These are phyloP conservation scores for Neomonachus schauinslandi DNA, from an alignment of 2,113 vertebrate species.

Conservation along the genomic window DNA sequence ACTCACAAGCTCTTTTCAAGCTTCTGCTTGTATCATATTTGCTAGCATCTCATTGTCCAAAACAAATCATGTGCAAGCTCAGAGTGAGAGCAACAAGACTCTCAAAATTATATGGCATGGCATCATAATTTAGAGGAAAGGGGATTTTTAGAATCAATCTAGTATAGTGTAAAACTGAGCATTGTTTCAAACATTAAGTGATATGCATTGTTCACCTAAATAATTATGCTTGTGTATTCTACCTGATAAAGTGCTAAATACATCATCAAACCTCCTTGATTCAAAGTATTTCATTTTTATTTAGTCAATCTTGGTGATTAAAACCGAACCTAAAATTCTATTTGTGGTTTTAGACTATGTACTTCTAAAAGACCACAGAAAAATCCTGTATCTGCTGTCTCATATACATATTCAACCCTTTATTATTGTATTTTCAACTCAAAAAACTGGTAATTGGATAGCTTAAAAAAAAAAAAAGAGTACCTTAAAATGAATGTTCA, in stretches of 20 bases:
- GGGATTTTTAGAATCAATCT: background rate
- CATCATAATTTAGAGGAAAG: background rate
- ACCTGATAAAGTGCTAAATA: background rate
- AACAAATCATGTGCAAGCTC: background rate
- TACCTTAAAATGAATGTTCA: background rate
- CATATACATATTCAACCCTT: background rate
- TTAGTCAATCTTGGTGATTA: background rate
- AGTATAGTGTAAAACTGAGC: background rate
- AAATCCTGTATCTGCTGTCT: background rate
- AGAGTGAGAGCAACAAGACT: background rate
- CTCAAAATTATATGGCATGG: background rate
- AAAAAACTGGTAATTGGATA: constrained; percentile 20
- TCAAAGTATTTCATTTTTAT: constrained; percentile 23
- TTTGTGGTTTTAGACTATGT: background rate
- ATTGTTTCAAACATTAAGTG: background rate
- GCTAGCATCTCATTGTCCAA: background rate
- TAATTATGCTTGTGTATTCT: background rate
- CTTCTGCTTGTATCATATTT: background rate
- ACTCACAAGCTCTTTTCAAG: background rate
- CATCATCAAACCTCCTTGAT: background rate
- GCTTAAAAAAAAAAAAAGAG: background rate
- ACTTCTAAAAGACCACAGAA: background rate
- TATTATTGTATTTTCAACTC: constrained; percentile 10
- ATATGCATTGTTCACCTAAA: background rate
- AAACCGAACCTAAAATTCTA: background rate